Evolutionary conservation across 2,113 vertebrate genomes (phyloP).

Genomic region (Gymnocephalus cernua): DNA sequence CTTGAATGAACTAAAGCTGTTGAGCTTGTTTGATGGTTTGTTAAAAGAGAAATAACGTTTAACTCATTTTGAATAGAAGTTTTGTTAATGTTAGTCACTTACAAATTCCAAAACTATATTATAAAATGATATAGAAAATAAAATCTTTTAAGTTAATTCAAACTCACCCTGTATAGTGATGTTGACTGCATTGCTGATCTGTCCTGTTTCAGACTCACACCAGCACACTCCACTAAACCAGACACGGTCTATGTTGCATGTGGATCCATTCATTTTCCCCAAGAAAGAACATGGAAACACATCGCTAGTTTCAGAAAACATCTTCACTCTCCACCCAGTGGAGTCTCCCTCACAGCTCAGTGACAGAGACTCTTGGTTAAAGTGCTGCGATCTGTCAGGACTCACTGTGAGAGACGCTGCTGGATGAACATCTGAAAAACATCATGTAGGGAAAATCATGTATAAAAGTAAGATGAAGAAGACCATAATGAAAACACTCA

Average conservation of each 20-base stretch:
- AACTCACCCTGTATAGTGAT: background rate
- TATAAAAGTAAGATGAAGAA: background rate
- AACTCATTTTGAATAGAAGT: background rate
- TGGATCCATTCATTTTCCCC: background rate
- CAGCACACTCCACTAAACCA: background rate
- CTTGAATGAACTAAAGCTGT: background rate
- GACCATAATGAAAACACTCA: background rate
- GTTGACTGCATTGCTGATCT: constrained; percentile 15
- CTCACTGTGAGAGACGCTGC: constrained; percentile 34
- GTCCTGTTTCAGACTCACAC: constrained; percentile 8
- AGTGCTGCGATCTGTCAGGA: constrained; percentile 51
- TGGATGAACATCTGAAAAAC: constrained; percentile 12
- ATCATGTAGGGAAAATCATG: too few relatives aligned
- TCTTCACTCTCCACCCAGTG: constrained; percentile 39
- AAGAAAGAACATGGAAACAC: accelerated
- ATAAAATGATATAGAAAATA: background rate
- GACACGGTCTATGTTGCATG: background rate
- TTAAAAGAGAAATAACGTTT: background rate
- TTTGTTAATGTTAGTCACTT: background rate
- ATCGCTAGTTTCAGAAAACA: accelerated
- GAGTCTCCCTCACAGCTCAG: constrained; percentile 54
- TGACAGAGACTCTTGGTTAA: background rate
- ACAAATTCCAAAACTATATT: background rate
- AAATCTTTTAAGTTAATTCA: background rate
- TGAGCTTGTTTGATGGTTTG: background rate